Evolutionary conservation across 2,113 vertebrate genomes (phyloP).

Genomic region (Pteropus alecto): DNA sequence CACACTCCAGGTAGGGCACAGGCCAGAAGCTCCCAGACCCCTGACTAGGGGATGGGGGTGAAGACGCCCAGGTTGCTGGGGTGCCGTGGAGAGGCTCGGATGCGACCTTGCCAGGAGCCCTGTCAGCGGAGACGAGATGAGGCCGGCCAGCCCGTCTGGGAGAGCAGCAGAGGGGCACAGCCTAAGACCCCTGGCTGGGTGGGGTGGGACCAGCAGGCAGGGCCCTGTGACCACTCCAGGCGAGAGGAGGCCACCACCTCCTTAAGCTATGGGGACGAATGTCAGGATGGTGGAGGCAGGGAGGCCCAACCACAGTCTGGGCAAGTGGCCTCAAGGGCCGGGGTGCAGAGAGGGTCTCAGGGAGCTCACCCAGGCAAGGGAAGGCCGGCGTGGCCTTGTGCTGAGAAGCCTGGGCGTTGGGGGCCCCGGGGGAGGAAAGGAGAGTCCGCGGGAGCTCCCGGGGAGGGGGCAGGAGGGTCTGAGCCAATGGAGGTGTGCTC

Average conservation of each 20-base stretch:
- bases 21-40: not conserved
- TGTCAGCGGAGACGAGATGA: not conserved
- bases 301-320: too few species aligned
- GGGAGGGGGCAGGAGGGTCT: not conserved
- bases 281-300: not conserved
- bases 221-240: not conserved
- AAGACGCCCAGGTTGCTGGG: not conserved
- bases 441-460: too few species aligned
- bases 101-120: not conserved
- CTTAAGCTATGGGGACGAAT: not conserved
- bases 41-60: not conserved
- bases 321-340: accelerated
- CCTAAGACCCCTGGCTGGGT: not conserved
- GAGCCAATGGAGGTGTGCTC: not conserved
- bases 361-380: not conserved
- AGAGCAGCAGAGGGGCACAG: too few species aligned
- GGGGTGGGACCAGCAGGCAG: too few species aligned
- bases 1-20: not conserved
- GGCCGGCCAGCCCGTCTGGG: not conserved
- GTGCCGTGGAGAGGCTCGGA: not conserved
- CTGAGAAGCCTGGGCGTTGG: not conserved
- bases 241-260: not conserved
- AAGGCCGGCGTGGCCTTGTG: accelerated
- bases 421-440: not conserved
- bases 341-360: not conserved